A percentile compares a stretch with the other conserved stretches of the same genome.
These are phyloP conservation scores for Taxidea taxus DNA, from an alignment of 2,113 vertebrate genomes.

Conservation along the genomic window DNA sequence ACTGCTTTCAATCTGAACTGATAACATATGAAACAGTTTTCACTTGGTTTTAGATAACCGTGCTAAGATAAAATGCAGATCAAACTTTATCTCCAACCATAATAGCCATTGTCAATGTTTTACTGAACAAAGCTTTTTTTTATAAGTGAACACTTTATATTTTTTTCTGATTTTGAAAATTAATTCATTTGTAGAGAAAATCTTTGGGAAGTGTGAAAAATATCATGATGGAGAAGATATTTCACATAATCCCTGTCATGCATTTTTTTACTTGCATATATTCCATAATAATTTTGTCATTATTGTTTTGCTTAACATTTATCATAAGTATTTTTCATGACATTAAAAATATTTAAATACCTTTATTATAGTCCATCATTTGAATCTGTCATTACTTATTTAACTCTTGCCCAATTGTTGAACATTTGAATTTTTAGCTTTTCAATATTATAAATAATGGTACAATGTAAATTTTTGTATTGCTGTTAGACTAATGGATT, in stretches of 20 bases:
- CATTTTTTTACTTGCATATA: constrained; percentile 18
- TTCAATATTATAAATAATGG: constrained; percentile 5
- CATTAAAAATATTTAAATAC: constrained; percentile 36
- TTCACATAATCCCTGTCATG: not conserved
- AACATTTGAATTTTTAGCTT: not conserved
- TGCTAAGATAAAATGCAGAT: not conserved
- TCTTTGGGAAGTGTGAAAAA: constrained; percentile 23
- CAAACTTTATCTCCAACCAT: not conserved
- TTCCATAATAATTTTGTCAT: not conserved
- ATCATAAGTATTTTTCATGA: constrained; percentile 5
- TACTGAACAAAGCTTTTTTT: not conserved
- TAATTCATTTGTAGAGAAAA: constrained; percentile 9
- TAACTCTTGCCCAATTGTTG: not conserved
- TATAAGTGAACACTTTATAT: not conserved
- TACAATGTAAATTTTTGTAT: constrained; percentile 14
- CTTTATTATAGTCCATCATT: not conserved
- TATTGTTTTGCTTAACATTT: constrained; percentile 18
- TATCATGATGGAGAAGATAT: not conserved
- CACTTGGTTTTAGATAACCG: not conserved
- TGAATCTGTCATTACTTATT: not conserved
- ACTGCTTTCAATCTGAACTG: not conserved
- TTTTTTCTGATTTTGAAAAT: constrained; percentile 37
- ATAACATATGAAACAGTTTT: not conserved
- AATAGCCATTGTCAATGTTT: not conserved
- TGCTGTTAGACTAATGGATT: not conserved